Conservation (phyloP, 2,797 vertebrate species). For the Threskiornis aethiopicus region DNA sequence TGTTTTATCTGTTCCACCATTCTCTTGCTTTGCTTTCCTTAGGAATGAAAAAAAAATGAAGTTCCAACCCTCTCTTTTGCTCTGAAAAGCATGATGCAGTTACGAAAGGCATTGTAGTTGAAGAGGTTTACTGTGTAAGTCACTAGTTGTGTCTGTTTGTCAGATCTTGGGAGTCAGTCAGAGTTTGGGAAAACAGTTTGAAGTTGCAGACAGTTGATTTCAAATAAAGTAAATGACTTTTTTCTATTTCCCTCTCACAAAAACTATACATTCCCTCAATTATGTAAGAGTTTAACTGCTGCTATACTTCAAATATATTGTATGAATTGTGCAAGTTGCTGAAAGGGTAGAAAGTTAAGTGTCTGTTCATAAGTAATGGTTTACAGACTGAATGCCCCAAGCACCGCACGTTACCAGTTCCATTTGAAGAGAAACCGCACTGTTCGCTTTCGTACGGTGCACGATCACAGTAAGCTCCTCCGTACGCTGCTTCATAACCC, state of each 20-base stretch:
- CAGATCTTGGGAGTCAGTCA: not conserved
- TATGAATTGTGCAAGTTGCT: not conserved
- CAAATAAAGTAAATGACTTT: not conserved
- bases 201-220: not conserved
- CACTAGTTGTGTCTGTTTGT: not conserved
- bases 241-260: not conserved
- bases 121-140: not conserved
- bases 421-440: constrained; percentile 79
- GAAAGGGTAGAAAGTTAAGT: not conserved
- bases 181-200: not conserved
- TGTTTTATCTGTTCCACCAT: not conserved
- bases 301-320: not conserved
- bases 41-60: not conserved
- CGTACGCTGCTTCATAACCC: constrained; percentile 92
- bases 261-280: not conserved
- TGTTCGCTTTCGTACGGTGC: constrained; percentile 75
- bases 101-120: not conserved
- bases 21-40: not conserved
- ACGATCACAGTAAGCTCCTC: constrained; percentile 80
- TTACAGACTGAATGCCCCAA: not conserved
- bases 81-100: not conserved
- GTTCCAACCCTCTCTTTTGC: too few relatives aligned
- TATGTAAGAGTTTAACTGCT: not conserved
- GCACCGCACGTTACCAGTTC: constrained; percentile 71
- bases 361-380: not conserved